Conservation (phyloP, 2,888 invertebrate genomes). For the Sepioteuthis lessoniana region DNA sequence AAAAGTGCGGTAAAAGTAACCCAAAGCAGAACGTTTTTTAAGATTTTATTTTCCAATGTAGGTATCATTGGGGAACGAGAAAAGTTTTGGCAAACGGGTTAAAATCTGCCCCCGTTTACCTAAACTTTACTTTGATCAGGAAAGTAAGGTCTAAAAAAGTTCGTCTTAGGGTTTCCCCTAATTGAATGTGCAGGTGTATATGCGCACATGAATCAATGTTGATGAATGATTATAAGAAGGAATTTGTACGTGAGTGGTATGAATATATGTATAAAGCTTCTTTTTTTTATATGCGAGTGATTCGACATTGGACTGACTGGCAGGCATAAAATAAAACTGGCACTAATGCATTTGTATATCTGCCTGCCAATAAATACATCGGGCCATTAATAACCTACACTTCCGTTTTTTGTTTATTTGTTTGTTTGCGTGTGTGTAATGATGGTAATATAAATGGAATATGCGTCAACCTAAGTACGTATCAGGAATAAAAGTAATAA, state of each 20-base stretch:
- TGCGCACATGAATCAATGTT: background rate
- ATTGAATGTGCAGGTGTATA: background rate
- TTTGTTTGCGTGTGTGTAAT: no score
- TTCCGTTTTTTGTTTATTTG: background rate
- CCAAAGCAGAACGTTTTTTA: no score
- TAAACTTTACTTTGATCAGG: no score
- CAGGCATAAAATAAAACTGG: background rate
- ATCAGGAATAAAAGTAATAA: background rate
- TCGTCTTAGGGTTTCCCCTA: no score
- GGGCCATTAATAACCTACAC: background rate
- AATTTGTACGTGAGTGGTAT: background rate
- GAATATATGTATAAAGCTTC: no score
- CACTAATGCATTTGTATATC: background rate
- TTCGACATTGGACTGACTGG: background rate
- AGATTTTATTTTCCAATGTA: no score
- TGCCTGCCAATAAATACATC: background rate
- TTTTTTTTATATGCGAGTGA: background rate
- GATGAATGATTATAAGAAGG: background rate
- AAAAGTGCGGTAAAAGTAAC: no score
- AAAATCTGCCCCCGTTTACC: no score
- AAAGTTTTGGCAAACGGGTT: no score
- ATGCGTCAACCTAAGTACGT: background rate
- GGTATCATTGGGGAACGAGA: no score
- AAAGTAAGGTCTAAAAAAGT: no score
- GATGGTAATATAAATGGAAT: background rate